Evolutionary conservation across 2,888 invertebrate genomes (phyloP), one percentile per base, ranked within the genome.

Genomic region (Lottia scabra): DNA sequence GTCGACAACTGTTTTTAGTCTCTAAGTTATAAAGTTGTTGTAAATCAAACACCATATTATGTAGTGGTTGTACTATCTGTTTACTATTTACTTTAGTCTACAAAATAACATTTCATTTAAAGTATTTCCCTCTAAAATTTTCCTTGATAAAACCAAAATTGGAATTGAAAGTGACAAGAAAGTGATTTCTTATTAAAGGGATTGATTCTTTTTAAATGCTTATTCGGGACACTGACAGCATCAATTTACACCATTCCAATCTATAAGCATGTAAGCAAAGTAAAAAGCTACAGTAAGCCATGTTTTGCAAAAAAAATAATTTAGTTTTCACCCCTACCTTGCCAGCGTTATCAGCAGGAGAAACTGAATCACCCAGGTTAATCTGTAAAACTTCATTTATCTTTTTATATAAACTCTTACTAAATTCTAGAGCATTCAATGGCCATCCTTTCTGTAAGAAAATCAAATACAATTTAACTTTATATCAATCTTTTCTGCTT

Each of bases 371-470:
- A n/a, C 73, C 67, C 43, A 75, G 65, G 19, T 80, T 76, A 5
- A 82, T 74, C 43, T 75, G 73, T n/a, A 76, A 77, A n/a, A 75
- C 71, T 23, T 80, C 77, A 45, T 64, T 68, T 13, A 84, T 70
- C n/a, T 76, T 72, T 4, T 63, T 69, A 56, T 80, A 76, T n/a
- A 84, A 30, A 63, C 77, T 78, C 68, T 80, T 72, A 68, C 83
- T 73, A 71, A 87, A 83, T 45, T 73, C 72, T 23, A 87, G 78
- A 12, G 85, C 87, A 74, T 84, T 83, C 43, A 77, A 67, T 12
- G 87, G 86, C 88, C 88, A 87, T 3, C 68, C 73, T 23, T 70
- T 72, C 87, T 87, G 75, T 3, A 70, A 79, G 73, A 2, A 38
- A 38, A 38, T 38, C 38, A 38, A 38, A 38, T 8, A 10, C 5